These are phyloP conservation scores for Diabrotica virgifera DNA, from an alignment of 1,140 invertebrate species.

Conservation along the genomic window DNA sequence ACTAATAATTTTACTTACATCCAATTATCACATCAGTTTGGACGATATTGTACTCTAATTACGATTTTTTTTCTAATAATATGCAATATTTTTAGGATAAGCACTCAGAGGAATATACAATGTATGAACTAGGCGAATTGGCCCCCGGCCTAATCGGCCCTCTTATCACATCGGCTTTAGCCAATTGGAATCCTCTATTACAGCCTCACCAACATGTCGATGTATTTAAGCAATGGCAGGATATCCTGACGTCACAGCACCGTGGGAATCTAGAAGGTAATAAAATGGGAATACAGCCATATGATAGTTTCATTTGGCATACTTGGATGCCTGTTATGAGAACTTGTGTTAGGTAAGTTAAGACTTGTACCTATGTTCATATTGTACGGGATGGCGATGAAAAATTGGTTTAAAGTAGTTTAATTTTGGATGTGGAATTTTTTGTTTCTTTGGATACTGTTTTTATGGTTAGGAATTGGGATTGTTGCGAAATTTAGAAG, in stretches of 20 bases:
- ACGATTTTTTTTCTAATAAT: not conserved
- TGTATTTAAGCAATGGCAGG: constrained; percentile 72
- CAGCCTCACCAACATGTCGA: constrained; percentile 60
- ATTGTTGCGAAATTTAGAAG: too few species aligned
- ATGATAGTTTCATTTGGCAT: constrained; percentile 83
- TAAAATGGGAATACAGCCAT: constrained; percentile 65
- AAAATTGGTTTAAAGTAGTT: not conserved
- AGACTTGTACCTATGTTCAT: not conserved
- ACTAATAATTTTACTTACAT: too few species aligned
- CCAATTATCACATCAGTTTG: too few species aligned
- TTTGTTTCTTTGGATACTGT: too few species aligned
- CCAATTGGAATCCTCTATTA: constrained; percentile 71
- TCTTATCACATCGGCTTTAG: constrained; percentile 65
- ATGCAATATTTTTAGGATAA: constrained; percentile 46
- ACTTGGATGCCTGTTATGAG: constrained; percentile 83
- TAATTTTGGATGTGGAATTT: too few species aligned
- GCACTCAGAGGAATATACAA: constrained; percentile 55
- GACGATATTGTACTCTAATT: too few species aligned
- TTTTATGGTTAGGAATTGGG: too few species aligned
- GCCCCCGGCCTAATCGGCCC: constrained; percentile 64
- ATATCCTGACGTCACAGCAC: constrained; percentile 57
- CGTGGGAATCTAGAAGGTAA: constrained; percentile 49
- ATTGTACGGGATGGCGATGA: constrained; percentile 4
- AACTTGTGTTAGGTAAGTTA: constrained; percentile 62
- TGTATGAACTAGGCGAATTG: constrained; percentile 64